Evolutionary conservation across 2,888 invertebrate genomes (phyloP), one percentile per base, ranked within the genome.

Genomic region (Lathronympha strigana): DNA sequence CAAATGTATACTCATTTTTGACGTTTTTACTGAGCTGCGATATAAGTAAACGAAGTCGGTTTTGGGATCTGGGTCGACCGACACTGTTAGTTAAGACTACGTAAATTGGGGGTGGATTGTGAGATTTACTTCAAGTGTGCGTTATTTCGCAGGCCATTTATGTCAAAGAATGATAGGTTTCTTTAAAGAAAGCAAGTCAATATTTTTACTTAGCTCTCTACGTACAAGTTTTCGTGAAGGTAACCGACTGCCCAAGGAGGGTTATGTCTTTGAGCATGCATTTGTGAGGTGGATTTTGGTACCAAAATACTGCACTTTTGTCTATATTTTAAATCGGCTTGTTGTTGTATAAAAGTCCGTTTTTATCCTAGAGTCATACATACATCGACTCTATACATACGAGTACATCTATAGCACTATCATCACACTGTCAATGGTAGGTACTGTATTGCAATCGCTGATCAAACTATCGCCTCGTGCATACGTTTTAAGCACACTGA

Each of bases 21-120:
- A 28, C 17, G 40, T 3, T 9, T 6, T 6, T 28, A 25, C 5
- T 31, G 4, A 9, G 31, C 31, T 31, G n/a, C 43, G 19, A 43
- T 57, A 28, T 28, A 40, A 61, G 33, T 53, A 61, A 53, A 53
- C 53, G 61, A 61, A 61, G 49, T 63, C 33, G 33, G 43, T 57
- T 54, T 57, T 31, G 43, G 31, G 9, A 57, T 43, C 43, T 58
- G 9, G 57, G 50, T 33, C 49, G 43, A n/a, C 23, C 40, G n/a
- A 43, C 49, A n/a, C 33, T 63, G 63, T 43, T 63, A 58, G 63
- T 50, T 58, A 23, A 43, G 61, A 51, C 51, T 61, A 51, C n/a
- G 63, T 57, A 49, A 40, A 50, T 63, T 50, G 40, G 40, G 38
- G 53, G n/a, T 55, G 57, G 57, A 31, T 40, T 21, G 55, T 43